Evolutionary conservation across 2,113 vertebrate genomes (phyloP), one percentile per base, ranked within the genome.

Genomic region (Peromyscus californicus): DNA sequence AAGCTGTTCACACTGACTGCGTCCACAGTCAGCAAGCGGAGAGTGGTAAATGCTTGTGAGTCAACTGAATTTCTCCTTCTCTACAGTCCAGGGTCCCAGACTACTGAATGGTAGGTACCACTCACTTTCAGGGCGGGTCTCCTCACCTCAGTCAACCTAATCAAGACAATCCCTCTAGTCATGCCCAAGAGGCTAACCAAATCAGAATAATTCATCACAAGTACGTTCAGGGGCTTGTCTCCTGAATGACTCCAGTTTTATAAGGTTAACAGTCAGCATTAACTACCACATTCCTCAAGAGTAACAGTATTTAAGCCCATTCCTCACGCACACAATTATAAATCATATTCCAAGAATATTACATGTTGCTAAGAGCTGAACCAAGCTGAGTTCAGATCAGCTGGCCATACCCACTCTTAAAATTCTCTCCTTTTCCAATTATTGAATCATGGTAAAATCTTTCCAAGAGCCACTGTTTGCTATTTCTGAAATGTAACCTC

Each of bases 331-430:
- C 16, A 22, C 8, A 87, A 22, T 7, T 61, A 63, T 8, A 61
- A 2, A 45, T 51, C 19, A 39, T 51, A 82, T 19, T 17, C 36
- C 11, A 1, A 61, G 48, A 67, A 82, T n/a, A 61, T 78, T 74
- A 48, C 80, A 86, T 78, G 51, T 26, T 76, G 24, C 45, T 21
- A 78, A 67, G 29, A 17, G 9, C 29, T n/a, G 22, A 87, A 26
- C 3, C 15, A 33, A 92, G 57, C 72, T 67, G 29, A 72, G 7
- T 74, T 42, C n/a, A 54, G 57, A 36, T 42, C 6, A 93, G 42
- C 5, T 42, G 8, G 10, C 13, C 17, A 29, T 0, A 29, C 17
- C 24, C 2, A 21, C 22, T n/a, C 36, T 10, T 36, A 54, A 31
- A 39, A 8, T 11, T 45, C 1, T 65, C 48, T n/a, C 2, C 51